A percentile compares a stretch with the other conserved stretches of the same genome.
Conservation (phyloP, 2,888 invertebrate genomes). For the Digitonthophagus gazella region DNA sequence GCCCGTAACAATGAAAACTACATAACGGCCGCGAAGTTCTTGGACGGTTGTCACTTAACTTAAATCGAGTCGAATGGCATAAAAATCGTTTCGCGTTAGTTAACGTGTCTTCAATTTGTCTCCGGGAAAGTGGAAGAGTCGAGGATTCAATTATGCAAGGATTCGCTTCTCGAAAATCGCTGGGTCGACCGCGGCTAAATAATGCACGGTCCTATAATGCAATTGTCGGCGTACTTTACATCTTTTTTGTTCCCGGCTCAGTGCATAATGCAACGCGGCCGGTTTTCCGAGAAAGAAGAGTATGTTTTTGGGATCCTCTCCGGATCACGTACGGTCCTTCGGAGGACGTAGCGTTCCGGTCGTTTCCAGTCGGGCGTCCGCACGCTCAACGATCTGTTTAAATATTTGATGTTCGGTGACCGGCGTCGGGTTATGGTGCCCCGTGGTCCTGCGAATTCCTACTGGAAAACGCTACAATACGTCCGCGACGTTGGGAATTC, state of each 20-base stretch:
- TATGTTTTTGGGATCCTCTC: slow-evolving; percentile 14
- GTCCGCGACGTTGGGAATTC: not conserved
- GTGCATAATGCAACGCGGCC: slow-evolving; percentile 19
- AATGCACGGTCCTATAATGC: not conserved
- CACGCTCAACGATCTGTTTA: slow-evolving; percentile 7
- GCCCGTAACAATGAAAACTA: no score
- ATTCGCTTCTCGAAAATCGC: not conserved
- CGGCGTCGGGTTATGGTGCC: slow-evolving; percentile 32
- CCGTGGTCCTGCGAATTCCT: slow-evolving; percentile 24
- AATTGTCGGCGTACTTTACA: slow-evolving; percentile 22
- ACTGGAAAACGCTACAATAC: not conserved
- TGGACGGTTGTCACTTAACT: no score
- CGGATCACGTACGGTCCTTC: slow-evolving; percentile 20
- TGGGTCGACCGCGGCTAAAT: not conserved
- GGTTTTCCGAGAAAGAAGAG: slow-evolving; percentile 16
- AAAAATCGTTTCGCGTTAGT: no score
- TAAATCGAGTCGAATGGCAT: no score
- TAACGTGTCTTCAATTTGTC: no score
- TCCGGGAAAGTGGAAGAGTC: no score
- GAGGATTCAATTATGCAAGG: not conserved
- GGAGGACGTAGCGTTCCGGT: not conserved
- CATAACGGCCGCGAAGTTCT: not conserved
- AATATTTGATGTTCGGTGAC: slow-evolving; percentile 29
- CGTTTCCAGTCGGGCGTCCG: slow-evolving; percentile 22
- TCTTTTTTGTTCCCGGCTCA: slow-evolving; percentile 22